These are phyloP conservation scores for Plectrocnemia conspersa DNA, from an alignment of 1,140 invertebrate species.

Conservation along the genomic window DNA sequence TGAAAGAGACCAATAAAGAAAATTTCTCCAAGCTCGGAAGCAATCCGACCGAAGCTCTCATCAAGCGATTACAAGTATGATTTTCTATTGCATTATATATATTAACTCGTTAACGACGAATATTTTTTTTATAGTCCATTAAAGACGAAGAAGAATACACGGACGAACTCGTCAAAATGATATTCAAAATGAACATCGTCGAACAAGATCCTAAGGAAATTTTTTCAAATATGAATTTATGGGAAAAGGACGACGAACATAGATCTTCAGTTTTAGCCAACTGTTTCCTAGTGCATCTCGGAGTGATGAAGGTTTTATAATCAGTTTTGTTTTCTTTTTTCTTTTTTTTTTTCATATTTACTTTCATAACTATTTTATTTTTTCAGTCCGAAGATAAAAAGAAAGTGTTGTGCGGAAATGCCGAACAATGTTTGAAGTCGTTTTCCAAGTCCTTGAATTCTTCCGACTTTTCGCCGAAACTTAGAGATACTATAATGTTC, in stretches of 20 bases:
- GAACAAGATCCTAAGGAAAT: constrained; percentile 5
- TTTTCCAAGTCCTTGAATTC: constrained; percentile 3
- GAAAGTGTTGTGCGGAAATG: constrained; percentile 4
- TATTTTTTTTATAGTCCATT: neutral
- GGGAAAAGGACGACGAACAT: neutral
- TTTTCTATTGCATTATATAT: neutral
- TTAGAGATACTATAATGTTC: constrained; percentile 13
- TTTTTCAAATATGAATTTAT: constrained; percentile 7
- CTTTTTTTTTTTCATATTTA: neutral
- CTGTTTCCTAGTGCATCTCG: constrained; percentile 13
- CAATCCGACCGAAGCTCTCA: neutral
- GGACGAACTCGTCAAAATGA: constrained; percentile 16
- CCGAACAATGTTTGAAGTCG: constrained; percentile 7
- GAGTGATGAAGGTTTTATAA: constrained; percentile 15
- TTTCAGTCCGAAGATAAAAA: constrained; percentile 17
- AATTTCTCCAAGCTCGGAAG: constrained; percentile 3
- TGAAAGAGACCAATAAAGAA: constrained; percentile 4
- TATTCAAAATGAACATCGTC: constrained; percentile 3
- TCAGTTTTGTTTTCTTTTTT: neutral
- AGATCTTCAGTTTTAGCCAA: constrained; percentile 6
- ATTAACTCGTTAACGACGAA: neutral
- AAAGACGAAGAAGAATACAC: constrained; percentile 9
- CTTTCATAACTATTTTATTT: neutral
- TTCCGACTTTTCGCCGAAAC: neutral
- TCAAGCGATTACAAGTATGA: constrained; percentile 1